Percentiles rank a stretch among this genome's conserved stretches.
Conservation (phyloP, 2,888 invertebrate species). For the Lasioglossum marginatum region DNA sequence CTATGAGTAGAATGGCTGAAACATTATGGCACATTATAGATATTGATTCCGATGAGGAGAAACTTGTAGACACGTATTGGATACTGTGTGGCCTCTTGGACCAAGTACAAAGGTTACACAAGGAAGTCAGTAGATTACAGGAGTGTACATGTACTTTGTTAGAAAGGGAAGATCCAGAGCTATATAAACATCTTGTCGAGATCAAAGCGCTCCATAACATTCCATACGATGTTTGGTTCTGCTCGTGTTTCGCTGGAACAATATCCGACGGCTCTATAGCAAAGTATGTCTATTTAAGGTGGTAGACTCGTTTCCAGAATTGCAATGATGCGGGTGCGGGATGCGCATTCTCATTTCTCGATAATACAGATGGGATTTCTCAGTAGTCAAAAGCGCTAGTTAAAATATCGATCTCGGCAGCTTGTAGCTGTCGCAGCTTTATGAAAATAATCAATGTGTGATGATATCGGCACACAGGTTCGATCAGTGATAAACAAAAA, state of each 20-base stretch:
- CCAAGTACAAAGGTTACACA: constrained; percentile 88
- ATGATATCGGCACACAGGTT: too few relatives aligned
- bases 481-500: too few relatives aligned
- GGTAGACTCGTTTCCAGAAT: too few relatives aligned
- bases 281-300: constrained; percentile 86
- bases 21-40: constrained; percentile 90
- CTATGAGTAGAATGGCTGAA: constrained; percentile 85
- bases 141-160: constrained; percentile 89
- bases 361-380: too few relatives aligned
- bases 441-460: too few relatives aligned
- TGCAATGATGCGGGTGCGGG: too few relatives aligned
- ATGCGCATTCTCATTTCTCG: too few relatives aligned
- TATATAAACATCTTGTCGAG: constrained; percentile 89
- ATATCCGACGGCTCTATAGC: constrained; percentile 91
- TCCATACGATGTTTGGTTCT: constrained; percentile 92
- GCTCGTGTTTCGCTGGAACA: constrained; percentile 92
- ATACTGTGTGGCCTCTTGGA: constrained; percentile 91
- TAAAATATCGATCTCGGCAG: too few relatives aligned
- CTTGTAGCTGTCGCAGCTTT: too few relatives aligned
- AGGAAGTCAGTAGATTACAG: constrained; percentile 88
- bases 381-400: too few relatives aligned
- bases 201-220: constrained; percentile 88
- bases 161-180: constrained; percentile 91
- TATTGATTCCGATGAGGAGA: constrained; percentile 85
- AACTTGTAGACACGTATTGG: constrained; percentile 92